Conservation (phyloP, 2,797 vertebrate genomes). For the Typhlichthys eigenmanni region DNA sequence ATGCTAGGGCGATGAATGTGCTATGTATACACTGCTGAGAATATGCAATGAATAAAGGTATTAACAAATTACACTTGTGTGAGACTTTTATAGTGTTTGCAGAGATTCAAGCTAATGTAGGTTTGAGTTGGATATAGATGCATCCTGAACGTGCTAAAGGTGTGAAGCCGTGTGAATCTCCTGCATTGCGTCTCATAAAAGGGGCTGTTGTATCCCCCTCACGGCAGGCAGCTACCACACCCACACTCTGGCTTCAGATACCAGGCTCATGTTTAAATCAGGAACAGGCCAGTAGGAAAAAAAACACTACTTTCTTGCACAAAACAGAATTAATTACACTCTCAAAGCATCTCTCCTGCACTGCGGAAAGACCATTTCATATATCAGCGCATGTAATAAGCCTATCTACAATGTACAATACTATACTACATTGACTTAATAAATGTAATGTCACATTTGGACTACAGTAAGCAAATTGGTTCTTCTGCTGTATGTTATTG, state of each 20-base stretch:
- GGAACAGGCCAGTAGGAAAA: slow-evolving; percentile 17
- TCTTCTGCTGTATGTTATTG: not conserved
- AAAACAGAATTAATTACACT: not conserved
- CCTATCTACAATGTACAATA: not conserved
- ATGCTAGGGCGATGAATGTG: slow-evolving; percentile 66
- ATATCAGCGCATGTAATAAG: no score
- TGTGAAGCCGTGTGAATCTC: slow-evolving; percentile 13
- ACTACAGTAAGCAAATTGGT: not conserved
- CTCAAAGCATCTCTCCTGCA: slow-evolving; percentile 9
- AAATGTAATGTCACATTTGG: not conserved
- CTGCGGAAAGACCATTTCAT: not conserved
- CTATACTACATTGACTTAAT: not conserved
- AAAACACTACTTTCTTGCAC: not conserved
- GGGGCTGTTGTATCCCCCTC: slow-evolving; percentile 5
- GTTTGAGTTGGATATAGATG: not conserved
- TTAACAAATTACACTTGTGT: slow-evolving; percentile 20
- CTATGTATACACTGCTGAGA: slow-evolving; percentile 74
- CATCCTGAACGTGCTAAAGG: slow-evolving; percentile 4
- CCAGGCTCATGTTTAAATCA: slow-evolving; percentile 58
- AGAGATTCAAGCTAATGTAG: no score
- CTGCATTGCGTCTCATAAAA: slow-evolving; percentile 66
- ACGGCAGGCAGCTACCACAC: slow-evolving; percentile 32
- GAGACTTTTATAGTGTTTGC: no score
- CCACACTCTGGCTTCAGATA: slow-evolving; percentile 16
- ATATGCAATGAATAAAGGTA: slow-evolving; percentile 75